Evolutionary conservation across 2,797 vertebrate genomes (phyloP), one percentile per base, ranked within the genome.

Genomic region (Microctenopoma steveboyesi): DNA sequence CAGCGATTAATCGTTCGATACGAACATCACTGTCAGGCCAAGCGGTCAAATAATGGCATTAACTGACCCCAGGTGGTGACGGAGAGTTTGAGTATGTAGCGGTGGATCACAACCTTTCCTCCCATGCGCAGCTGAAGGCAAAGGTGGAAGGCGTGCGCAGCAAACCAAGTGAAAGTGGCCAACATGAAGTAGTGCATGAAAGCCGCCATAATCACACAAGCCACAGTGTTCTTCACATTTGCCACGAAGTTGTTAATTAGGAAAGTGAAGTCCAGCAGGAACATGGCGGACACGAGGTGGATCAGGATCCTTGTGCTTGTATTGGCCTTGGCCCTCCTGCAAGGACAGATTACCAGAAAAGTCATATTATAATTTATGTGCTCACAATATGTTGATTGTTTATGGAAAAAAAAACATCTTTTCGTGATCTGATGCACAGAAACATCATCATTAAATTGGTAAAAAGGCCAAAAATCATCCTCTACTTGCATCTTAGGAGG

Each of bases 91-190:
- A 88, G 56, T 0, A 92, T 0, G 71, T 94, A 94, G 57, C 3
- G 74, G 0, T 8, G 30, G 61, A 90, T 83, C 0, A 0, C 1
- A 1, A 84, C 25, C 3, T 50, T 63, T n/a, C 86, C 78, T 4
- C 39, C n/a, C 0, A 0, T 59, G 56, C 80, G 13, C 45, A 94
- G 57, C 64, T 91, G 88, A 50, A 92, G 53, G 54, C 90, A 92
- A 55, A 94, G 71, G 69, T 94, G 91, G 59, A 94, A 86, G 50
- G 89, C 91, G 61, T 92, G 89, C 16, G 60, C 78, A 0, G 85
- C 88, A 13, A 94, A 94, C 93, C 93, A 94, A 3, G 79, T 90
- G 75, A 94, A 94, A 0, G 89, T 92, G 58, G 80, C 55, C 68
- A 94, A 28, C 87, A 94, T 55, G 50, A 64, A 88, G 83, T 89